Evolutionary conservation across 53 echinoderm and acorn worm species (phyloP).

Genomic region (Astropecten irregularis): DNA sequence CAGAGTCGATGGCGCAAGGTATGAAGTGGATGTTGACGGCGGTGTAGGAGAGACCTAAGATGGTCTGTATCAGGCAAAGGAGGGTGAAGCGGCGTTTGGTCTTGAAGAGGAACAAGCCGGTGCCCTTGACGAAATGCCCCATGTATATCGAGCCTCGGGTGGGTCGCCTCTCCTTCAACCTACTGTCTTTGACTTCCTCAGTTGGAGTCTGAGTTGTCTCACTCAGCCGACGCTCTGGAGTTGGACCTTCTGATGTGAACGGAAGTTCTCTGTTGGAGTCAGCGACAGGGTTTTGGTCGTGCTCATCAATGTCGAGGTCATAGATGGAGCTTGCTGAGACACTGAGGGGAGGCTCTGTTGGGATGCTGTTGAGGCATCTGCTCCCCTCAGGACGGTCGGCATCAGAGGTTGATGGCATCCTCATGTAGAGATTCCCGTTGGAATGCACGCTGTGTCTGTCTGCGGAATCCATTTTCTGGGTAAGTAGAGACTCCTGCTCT

Average conservation of each 20-base stretch:
- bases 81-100: slow-evolving; percentile 11
- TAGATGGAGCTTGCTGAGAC: neutral
- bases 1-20: neutral
- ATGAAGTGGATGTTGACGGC: neutral
- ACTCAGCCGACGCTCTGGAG: neutral
- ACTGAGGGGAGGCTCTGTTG: neutral
- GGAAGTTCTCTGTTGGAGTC: neutral
- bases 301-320: neutral
- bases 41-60: neutral
- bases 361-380: neutral
- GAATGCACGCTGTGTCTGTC: no score
- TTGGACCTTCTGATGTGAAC: neutral
- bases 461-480: no score
- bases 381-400: neutral
- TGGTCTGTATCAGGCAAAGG: neutral
- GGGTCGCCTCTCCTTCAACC: neutral
- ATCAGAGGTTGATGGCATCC: neutral
- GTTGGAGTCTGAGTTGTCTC: neutral
- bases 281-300: neutral
- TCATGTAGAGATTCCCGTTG: neutral
- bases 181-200: no score
- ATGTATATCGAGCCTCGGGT: neutral
- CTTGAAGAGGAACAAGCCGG: slow-evolving; percentile 14
- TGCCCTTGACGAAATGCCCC: neutral
- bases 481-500: no score